Conservation (phyloP, 2,888 invertebrate genomes). For the Melanargia galathea region DNA sequence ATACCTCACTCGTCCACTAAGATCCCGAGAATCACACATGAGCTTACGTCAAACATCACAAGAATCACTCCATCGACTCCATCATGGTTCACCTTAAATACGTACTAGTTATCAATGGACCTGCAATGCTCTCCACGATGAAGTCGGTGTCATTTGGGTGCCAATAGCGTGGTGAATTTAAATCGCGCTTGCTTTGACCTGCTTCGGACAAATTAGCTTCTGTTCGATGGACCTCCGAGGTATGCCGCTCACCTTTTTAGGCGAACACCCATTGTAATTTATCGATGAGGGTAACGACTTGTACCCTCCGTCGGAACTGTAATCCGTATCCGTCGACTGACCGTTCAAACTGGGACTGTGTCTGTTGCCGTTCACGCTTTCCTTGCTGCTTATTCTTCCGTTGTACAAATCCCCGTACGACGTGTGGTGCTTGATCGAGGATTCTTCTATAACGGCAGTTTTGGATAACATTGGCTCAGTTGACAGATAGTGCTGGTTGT, state of each 20-base stretch:
- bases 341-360: conserved; percentile 72
- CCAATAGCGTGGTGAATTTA: conserved; percentile 23
- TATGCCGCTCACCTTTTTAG: conserved; percentile 76
- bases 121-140: conserved; percentile 36
- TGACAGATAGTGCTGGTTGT: conserved; percentile 57
- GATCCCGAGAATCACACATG: conserved; percentile 22
- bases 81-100: not conserved
- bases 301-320: conserved; percentile 79
- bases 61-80: conserved; percentile 8
- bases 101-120: conserved; percentile 39
- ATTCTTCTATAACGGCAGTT: conserved; percentile 64
- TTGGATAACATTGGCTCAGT: conserved; percentile 57
- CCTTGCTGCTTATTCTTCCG: conserved; percentile 71
- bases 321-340: conserved; percentile 78
- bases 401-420: conserved; percentile 76
- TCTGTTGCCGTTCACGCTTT: conserved; percentile 69
- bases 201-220: conserved; percentile 72
- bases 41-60: conserved; percentile 23
- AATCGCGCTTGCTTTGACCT: conserved; percentile 73
- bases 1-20: conserved; percentile 9
- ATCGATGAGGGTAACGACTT: conserved; percentile 79
- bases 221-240: conserved; percentile 75
- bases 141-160: conserved; percentile 30
- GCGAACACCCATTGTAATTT: conserved; percentile 65
- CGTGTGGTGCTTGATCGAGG: conserved; percentile 70